Evolutionary conservation across 53 echinoderm and acorn worm genomes (phyloP).

Genomic region (Astropecten irregularis): DNA sequence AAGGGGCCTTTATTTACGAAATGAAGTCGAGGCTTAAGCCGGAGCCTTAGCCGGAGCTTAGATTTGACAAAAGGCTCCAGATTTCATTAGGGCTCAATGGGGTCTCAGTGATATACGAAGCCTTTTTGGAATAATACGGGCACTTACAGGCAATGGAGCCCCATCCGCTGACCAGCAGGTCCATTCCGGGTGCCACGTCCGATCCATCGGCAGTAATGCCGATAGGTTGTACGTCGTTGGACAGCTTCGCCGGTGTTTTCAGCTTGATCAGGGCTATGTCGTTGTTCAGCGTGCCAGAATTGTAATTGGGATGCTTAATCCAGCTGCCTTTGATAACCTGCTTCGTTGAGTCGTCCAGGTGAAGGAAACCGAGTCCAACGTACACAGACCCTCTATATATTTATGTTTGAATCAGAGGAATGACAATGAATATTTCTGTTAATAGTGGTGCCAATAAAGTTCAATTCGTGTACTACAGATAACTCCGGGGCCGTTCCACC

Average conservation of each 20-base stretch:
- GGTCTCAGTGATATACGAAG: no score
- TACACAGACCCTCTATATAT: neutral
- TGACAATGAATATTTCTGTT: no score
- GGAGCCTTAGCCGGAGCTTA: no score
- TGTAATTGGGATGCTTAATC: neutral
- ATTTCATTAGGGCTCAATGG: no score
- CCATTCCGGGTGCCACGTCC: neutral
- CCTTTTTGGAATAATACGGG: no score
- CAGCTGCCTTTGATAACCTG: conserved; percentile 2
- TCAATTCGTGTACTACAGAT: no score
- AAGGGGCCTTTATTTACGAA: no score
- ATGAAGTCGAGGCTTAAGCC: no score
- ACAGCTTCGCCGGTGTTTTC: neutral
- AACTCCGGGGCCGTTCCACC: no score
- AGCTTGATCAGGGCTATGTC: conserved; percentile 35
- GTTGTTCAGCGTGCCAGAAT: neutral
- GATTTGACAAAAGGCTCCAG: no score
- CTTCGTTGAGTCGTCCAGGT: neutral
- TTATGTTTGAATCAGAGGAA: neutral
- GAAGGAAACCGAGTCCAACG: conserved; percentile 23
- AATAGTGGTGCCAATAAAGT: no score
- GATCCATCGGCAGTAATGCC: neutral
- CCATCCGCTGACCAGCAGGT: conserved; percentile 33
- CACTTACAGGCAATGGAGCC: conserved; percentile 6
- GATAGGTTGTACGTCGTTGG: neutral